phyloP scores from a whole-genome alignment of 2,888 invertebrate genomes.

The Pediacus dermestoides region DNA sequence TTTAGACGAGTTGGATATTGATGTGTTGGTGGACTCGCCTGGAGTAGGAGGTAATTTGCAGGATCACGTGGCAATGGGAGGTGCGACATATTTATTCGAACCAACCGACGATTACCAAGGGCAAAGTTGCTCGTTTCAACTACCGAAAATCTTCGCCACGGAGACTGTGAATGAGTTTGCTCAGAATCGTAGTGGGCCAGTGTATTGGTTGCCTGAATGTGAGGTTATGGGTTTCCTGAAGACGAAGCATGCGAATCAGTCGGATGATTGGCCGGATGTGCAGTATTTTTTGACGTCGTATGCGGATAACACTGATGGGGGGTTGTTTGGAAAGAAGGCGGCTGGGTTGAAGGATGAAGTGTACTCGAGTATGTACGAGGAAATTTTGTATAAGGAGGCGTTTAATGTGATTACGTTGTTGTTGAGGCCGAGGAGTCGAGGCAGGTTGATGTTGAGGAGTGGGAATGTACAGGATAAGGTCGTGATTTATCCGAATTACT shows the following conservation, averaged over 20 bases:
- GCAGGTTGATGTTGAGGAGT: conserved; percentile 64
- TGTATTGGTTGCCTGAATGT: conserved; percentile 73
- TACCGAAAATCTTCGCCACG: conserved; percentile 62
- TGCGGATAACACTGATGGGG: conserved; percentile 75
- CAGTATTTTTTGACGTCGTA: conserved; percentile 70
- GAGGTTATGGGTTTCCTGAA: conserved; percentile 56
- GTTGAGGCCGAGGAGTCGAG: conserved; percentile 71
- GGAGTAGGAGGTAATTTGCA: conserved; percentile 78
- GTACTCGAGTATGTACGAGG: conserved; percentile 67
- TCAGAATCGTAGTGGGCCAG: conserved; percentile 58
- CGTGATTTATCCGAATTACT: conserved; percentile 86
- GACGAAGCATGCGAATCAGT: conserved; percentile 65
- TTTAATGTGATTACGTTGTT: conserved; percentile 46
- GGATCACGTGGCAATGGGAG: conserved; percentile 80
- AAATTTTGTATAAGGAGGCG: conserved; percentile 56
- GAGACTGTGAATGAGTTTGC: conserved; percentile 63
- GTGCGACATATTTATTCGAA: conserved; percentile 69
- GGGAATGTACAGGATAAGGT: conserved; percentile 70
- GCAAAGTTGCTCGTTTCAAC: conserved; percentile 59
- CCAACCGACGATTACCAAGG: conserved; percentile 54
- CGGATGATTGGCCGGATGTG: conserved; percentile 73
- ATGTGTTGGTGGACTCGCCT: conserved; percentile 58
- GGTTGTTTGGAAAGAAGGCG: conserved; percentile 66
- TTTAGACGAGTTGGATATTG: conserved; percentile 58
- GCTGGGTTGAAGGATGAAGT: conserved; percentile 65